Base-by-base conservation (phyloP, 2,797 vertebrate species). In the Hirundo rustica region DNA sequence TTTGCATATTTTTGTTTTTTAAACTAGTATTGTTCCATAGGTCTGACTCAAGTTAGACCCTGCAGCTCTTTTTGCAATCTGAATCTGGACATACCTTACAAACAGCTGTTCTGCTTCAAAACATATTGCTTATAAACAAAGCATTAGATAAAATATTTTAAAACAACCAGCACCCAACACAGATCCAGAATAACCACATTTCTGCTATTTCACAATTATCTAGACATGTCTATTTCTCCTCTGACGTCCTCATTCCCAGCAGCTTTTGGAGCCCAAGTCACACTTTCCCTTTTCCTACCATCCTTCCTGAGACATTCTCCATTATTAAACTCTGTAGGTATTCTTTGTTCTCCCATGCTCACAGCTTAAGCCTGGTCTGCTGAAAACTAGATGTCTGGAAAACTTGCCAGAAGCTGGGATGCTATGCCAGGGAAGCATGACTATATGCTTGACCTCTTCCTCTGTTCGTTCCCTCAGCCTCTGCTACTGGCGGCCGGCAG, bases 341-440 rank as follows among this genome's bases (percentile, higher is more conserved):
- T 92, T 91, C 92, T 91, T 97, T 96, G 89, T 95, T 93, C 76
- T 92, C 42, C 66, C 65, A 38, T 78, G 70, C 85, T 93, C 67
- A 72, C 76, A 86, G 73, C 88, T 89, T 88, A 91, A 94, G 94
- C 82, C 55, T 64, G 58, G 89, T 91, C 94, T 94, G 95, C 87
- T 94, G 82, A 88, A 96, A 96, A 95, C 93, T 95, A 86, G 85
- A 92, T 96, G 95, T 96, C 95, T 96, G 94, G 89, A 96, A 96
- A 96, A 94, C 76, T 94, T 95, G 95, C 96, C 95, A 96, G 96
- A 89, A 96, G 82, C 89, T 71, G 87, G 81, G 87, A 93, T 89
- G 87, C 55, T 90, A 91, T 94, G 95, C 96, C 95, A 96, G 95
- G 96, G 95, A 95, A 96, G 94, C 96, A 96, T 96, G 96, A 96